Evolutionary conservation across 2,797 vertebrate species (phyloP).

Genomic region (Urocyon cinereoargenteus): DNA sequence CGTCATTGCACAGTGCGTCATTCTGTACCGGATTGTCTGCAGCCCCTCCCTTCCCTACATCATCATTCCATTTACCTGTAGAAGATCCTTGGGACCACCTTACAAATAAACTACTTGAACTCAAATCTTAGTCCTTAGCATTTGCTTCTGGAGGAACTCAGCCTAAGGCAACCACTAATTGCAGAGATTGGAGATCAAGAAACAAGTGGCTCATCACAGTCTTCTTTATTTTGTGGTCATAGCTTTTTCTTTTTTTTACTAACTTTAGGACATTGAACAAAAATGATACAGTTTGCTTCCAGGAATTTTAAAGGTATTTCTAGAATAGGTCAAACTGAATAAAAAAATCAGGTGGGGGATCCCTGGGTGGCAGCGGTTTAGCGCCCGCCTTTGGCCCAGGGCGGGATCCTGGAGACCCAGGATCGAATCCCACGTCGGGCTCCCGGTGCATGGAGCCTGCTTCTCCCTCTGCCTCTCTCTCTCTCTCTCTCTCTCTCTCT

Average conservation of each 20-base stretch:
- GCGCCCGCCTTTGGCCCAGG: too few relatives aligned
- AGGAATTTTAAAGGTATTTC: not conserved
- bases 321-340: not conserved
- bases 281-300: not conserved
- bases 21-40: too few relatives aligned
- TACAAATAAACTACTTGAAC: not conserved
- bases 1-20: too few relatives aligned
- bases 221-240: not conserved
- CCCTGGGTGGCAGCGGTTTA: too few relatives aligned
- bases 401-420: too few relatives aligned
- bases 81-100: not conserved
- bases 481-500: too few relatives aligned
- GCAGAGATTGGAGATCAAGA: not conserved
- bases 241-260: not conserved
- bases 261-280: not conserved
- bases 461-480: too few relatives aligned
- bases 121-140: not conserved
- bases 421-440: too few relatives aligned
- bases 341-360: not conserved
- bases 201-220: not conserved
- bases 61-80: not conserved
- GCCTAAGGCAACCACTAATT: not conserved
- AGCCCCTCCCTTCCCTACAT: not conserved
- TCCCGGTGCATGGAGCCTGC: too few relatives aligned
- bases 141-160: not conserved